Base-by-base conservation (phyloP, 2,888 invertebrate species). In the Electrophaes corylata region DNA sequence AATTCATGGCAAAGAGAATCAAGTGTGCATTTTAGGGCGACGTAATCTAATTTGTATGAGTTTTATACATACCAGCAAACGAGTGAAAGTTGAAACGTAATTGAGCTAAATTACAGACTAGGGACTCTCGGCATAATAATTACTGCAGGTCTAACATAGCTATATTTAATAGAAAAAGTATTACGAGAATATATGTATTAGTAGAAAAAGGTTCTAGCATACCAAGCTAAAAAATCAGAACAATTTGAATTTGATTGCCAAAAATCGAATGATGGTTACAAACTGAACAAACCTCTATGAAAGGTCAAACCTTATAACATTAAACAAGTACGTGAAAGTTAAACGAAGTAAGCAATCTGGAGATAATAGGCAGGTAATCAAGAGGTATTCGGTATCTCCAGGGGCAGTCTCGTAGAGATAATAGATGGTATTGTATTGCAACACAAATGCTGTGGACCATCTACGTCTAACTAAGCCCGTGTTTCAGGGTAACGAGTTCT, bases 61-160 rank as follows among this genome's bases (percentile, higher is more conserved):
- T 73, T 73, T 71, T 73, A 65, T 68, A 19, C 55, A 44, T n/a
- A n/a, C n/a, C n/a, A 57, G 67, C 54, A 65, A 70, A 66, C 69
- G 71, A 74, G 79, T 75, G 78, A 81, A 81, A 79, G 79, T 72
- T 65, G 61, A 63, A 66, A 51, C 16, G 66, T 81, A 81, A 80
- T 81, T 79, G 76, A 67, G 73, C 70, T 67, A 75, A 79, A 81
- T 81, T 79, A 79, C 72, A 59, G 69, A 64, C 54, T 63, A 71
- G 73, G 72, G 71, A 70, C 71, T 67, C 67, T 67, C 50, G 60
- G 53, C 64, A 66, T 71, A 64, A 77, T 76, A 10, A 29, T 29
- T 29, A 29, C 10, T 70, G 71, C 64, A 49, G 31, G 53, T 56
- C 19, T 64, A 63, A 65, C 64, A 61, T 61, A 69, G 8, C 8